phyloP scores from a whole-genome alignment of 1,140 invertebrate species.

The Aphidius gifuensis region DNA sequence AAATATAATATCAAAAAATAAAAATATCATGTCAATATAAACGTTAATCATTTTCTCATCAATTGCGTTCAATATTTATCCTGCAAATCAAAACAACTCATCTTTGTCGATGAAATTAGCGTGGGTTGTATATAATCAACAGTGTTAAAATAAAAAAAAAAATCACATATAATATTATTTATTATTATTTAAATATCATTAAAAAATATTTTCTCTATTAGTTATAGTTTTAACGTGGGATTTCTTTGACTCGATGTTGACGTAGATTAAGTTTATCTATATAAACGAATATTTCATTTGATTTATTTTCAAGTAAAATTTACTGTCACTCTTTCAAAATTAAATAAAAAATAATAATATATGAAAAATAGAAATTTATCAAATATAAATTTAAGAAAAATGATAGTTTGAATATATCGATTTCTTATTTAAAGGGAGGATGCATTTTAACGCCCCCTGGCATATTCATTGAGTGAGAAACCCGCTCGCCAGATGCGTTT shows the following conservation, averaged over 20 bases:
- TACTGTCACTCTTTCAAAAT: not conserved
- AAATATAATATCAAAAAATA: no score
- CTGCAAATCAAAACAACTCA: not conserved
- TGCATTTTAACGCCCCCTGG: slow-evolving; percentile 27
- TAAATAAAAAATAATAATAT: no score
- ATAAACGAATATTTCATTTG: not conserved
- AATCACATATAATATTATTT: not conserved
- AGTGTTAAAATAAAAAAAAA: slow-evolving; percentile 17
- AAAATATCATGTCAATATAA: no score
- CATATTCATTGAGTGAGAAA: slow-evolving; percentile 15
- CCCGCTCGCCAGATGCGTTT: slow-evolving; percentile 51
- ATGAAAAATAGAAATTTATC: no score
- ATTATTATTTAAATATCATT: not conserved
- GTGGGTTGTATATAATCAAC: slow-evolving; percentile 24
- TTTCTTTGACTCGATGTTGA: slow-evolving; percentile 8
- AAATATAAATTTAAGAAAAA: slow-evolving; percentile 12
- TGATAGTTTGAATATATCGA: slow-evolving; percentile 30
- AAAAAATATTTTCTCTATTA: not conserved
- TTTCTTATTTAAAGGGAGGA: slow-evolving; percentile 26
- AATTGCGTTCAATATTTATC: no score
- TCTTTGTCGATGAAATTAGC: slow-evolving; percentile 22
- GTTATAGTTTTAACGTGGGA: no score
- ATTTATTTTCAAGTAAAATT: no score
- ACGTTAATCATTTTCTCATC: no score
- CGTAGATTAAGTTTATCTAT: slow-evolving; percentile 18